These are phyloP conservation scores for Cyprinus carpio DNA, from an alignment of 2,113 vertebrate genomes.

Conservation along the genomic window DNA sequence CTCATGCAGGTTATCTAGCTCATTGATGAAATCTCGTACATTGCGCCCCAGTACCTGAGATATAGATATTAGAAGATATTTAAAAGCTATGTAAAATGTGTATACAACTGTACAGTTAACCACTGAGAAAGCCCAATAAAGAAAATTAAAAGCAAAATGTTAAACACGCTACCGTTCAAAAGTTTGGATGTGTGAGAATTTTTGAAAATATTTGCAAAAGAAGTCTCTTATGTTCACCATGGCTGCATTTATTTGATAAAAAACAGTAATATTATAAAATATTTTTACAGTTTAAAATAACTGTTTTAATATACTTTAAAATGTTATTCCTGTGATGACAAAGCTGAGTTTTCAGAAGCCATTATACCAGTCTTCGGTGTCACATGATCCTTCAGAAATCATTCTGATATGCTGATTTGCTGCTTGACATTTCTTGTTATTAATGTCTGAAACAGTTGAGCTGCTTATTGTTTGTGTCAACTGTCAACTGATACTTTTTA, in stretches of 20 bases:
- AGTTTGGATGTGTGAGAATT: neutral
- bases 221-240: neutral
- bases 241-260: neutral
- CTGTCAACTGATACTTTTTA: neutral
- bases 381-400: neutral
- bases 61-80: neutral
- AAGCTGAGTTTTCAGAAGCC: neutral
- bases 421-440: neutral
- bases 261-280: neutral
- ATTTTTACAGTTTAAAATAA: neutral
- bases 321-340: neutral
- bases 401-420: neutral
- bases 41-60: constrained; percentile 72
- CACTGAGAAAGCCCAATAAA: neutral
- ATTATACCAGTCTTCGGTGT: neutral
- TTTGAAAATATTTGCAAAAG: neutral
- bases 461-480: neutral
- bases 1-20: constrained; percentile 77
- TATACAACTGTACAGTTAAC: neutral
- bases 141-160: neutral
- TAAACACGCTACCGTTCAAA: neutral
- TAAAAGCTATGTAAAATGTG: neutral
- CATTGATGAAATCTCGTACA: constrained; percentile 78
- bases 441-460: neutral
- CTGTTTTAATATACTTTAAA: neutral